phyloP scores from a whole-genome alignment of 2,888 invertebrate genomes.

The Iselma pallidipennis region DNA sequence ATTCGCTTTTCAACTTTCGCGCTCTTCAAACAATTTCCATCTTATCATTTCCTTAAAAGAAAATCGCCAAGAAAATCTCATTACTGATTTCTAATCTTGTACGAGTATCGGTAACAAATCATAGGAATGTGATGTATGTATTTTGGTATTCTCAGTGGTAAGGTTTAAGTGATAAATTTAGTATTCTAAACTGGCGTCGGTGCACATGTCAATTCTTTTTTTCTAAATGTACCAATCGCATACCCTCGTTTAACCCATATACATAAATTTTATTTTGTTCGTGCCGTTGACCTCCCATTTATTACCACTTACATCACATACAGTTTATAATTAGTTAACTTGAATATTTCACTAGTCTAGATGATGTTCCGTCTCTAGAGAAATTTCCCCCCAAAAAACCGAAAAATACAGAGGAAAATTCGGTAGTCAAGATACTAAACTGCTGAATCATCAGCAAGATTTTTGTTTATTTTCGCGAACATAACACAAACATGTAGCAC shows the following conservation, averaged over 20 bases:
- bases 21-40: slow-evolving; percentile 11
- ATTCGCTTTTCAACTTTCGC: slow-evolving; percentile 36
- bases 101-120: neutral
- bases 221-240: slow-evolving; percentile 28
- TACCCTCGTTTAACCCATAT: slow-evolving; percentile 32
- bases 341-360: neutral
- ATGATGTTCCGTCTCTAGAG: neutral
- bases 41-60: neutral
- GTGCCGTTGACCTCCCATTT: slow-evolving; percentile 30
- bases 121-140: slow-evolving; percentile 61
- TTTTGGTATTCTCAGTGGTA: slow-evolving; percentile 62
- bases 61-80: neutral
- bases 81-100: neutral
- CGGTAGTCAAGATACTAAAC: neutral
- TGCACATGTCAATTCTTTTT: slow-evolving; percentile 36
- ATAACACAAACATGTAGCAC: neutral
- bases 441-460: neutral
- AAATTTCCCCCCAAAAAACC: neutral
- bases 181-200: slow-evolving; percentile 34
- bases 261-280: slow-evolving; percentile 33
- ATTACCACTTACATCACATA: slow-evolving; percentile 22
- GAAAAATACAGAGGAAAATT: neutral
- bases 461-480: neutral
- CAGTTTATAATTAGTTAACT: slow-evolving; percentile 1
- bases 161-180: slow-evolving; percentile 36